Conservation (phyloP, 2,888 invertebrate genomes). For the Aricia artaxerxes region DNA sequence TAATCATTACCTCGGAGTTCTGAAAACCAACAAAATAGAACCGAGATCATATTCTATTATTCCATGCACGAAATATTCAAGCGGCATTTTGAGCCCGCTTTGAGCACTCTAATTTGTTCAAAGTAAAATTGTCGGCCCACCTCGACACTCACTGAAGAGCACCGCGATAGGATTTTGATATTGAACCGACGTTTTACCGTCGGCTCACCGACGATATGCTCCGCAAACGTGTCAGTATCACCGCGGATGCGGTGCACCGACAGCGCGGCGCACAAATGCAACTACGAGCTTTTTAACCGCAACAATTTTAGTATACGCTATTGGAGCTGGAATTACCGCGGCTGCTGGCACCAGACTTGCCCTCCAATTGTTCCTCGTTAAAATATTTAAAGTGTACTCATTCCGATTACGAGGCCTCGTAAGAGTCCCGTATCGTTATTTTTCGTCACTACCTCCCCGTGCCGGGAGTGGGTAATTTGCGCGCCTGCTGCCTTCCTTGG, state of each 20-base stretch:
- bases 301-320: constrained; percentile 86
- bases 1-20: constrained; percentile 82
- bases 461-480: constrained; percentile 63
- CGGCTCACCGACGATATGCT: constrained; percentile 55
- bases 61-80: constrained; percentile 80
- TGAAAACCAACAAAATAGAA: constrained; percentile 83
- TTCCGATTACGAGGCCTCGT: constrained; percentile 79
- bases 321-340: constrained; percentile 86
- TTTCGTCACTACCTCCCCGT: constrained; percentile 82
- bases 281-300: constrained; percentile 84
- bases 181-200: constrained; percentile 51
- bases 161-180: constrained; percentile 51
- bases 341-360: constrained; percentile 85
- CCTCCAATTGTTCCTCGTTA: constrained; percentile 83
- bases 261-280: constrained; percentile 73
- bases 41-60: constrained; percentile 84
- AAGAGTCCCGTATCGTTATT: constrained; percentile 83
- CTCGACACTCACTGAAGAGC: constrained; percentile 52
- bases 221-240: constrained; percentile 47
- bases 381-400: constrained; percentile 79
- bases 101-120: constrained; percentile 85
- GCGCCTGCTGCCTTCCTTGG: constrained; percentile 87
- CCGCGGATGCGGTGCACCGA: constrained; percentile 66
- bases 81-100: constrained; percentile 73
- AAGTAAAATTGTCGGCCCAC: constrained; percentile 79